Percentiles rank a stretch among this genome's conserved stretches.
These are phyloP conservation scores for Perca fluviatilis DNA, from an alignment of 2,113 vertebrate species.

Conservation along the genomic window DNA sequence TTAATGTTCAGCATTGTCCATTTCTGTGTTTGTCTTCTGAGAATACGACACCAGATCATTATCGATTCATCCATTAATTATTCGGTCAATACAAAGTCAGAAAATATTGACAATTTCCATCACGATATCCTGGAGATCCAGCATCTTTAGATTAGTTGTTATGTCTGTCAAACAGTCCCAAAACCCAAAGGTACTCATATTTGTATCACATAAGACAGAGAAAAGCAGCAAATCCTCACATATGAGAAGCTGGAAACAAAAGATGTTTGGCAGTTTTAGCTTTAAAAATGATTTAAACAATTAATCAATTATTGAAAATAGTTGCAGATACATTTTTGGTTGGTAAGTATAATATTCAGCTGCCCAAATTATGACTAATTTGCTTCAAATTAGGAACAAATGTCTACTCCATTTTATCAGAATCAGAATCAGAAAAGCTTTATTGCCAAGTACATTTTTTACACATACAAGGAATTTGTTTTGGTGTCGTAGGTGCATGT, in stretches of 20 bases:
- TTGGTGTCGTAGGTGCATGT: too few relatives aligned
- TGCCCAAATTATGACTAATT: slow-evolving; percentile 4
- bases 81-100: neutral
- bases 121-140: too few relatives aligned
- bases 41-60: neutral
- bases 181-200: neutral
- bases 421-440: too few relatives aligned
- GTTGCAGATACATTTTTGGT: neutral
- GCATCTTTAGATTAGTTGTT: too few relatives aligned
- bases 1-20: neutral
- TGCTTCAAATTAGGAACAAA: neutral
- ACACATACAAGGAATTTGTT: too few relatives aligned
- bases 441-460: too few relatives aligned
- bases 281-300: neutral
- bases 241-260: neutral
- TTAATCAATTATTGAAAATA: neutral
- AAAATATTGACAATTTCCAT: neutral
- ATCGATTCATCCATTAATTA: neutral
- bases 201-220: neutral
- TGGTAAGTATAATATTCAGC: neutral
- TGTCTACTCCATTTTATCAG: neutral
- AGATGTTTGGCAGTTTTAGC: neutral
- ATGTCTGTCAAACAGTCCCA: too few relatives aligned
- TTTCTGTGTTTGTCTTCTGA: neutral
- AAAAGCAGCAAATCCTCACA: neutral